Base-by-base conservation (phyloP, 2,888 invertebrate species). In the Chymomyza procnemis region DNA sequence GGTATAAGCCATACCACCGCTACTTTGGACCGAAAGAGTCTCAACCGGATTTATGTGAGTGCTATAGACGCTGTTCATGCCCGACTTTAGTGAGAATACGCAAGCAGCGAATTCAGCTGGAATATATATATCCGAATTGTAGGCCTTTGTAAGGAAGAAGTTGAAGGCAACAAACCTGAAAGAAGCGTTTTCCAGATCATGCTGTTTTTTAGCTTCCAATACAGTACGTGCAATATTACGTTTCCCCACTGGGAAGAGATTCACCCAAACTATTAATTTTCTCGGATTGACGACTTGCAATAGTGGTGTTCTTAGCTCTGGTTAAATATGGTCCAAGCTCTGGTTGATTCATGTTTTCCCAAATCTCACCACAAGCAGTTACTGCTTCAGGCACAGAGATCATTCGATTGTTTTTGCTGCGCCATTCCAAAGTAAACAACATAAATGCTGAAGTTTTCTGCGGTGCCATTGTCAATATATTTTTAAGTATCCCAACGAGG, bases 51-150 rank as follows among this genome's bases (percentile, higher is more conserved):
- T 90, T 0, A 93, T 82, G 6, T 92, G 89, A 1, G 90, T 79
- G 67, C 89, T 90, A 46, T 86, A 90, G 0, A 79, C 79, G 54
- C 92, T 91, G 50, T 81, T 79, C 0, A 92, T 80, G 0, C 93
- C 93, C 2, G 91, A 75, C 54, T 89, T 76, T 0, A 93, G 71
- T 0, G 91, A 91, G 76, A 91, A 93, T 72, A 91, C 88, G 14
- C 89, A 89, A 0, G 93, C 71, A 0, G 92, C 91, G 50, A 93
- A 89, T 83, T 93, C 93, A 0, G 92, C 93, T 0, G 93, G 93
- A 16, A 90, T 87, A 76, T 91, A 92, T 1, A 88, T 67, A 0
- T 78, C 80, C 1, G 71, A 75, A 2, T 76, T 75, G 0, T 72
- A 47, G 0, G 85, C 84, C 69, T 88, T 90, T 0, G 80, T 78